A percentile compares a stretch with the other conserved stretches of the same genome.
Conservation (phyloP, 2,888 invertebrate genomes). For the Drosophila melanocephala region DNA sequence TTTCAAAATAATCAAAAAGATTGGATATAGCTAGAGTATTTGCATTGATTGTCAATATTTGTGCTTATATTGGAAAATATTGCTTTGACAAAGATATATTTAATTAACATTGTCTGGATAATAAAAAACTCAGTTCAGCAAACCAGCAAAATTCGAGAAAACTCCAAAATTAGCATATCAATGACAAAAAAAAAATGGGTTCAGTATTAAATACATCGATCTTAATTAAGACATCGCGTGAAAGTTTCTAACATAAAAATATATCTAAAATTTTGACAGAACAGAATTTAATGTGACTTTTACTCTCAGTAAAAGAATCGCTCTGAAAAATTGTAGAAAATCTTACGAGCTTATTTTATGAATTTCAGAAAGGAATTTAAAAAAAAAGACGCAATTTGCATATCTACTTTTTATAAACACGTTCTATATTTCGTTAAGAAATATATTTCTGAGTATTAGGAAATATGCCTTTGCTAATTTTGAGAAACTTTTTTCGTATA, state of each 20-base stretch:
- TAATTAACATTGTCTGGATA: too few species aligned
- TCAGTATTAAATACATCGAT: background rate
- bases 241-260: background rate
- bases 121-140: background rate
- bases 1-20: background rate
- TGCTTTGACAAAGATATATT: fast-evolving
- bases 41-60: background rate
- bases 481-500: background rate
- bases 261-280: background rate
- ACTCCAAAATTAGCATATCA: background rate
- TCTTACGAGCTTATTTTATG: background rate
- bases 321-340: background rate
- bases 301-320: background rate
- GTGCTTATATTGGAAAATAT: background rate
- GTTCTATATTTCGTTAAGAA: too few species aligned
- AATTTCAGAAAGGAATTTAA: background rate
- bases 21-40: background rate
- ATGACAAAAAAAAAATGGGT: background rate
- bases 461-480: background rate
- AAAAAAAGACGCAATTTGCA: background rate
- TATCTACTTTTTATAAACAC: background rate
- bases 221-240: background rate
- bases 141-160: background rate
- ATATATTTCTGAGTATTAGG: background rate
- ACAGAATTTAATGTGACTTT: background rate